phyloP scores from a whole-genome alignment of 2,888 invertebrate genomes.

The Orthosia incerta region DNA sequence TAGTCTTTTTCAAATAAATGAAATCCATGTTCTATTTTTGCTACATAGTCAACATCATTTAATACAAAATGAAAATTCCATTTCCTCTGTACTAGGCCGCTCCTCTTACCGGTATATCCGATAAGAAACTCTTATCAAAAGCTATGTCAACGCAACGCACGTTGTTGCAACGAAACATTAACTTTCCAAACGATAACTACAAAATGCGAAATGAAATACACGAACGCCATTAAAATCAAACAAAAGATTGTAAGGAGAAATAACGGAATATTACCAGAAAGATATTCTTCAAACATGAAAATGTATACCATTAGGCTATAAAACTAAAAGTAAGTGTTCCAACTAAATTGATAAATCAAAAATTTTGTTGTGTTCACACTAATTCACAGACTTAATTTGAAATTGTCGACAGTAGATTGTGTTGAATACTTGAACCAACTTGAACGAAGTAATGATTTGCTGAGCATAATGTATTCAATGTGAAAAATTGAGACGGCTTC shows the following conservation, averaged over 20 bases:
- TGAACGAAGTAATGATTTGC: slow-evolving; percentile 6
- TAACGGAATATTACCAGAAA: slow-evolving; percentile 17
- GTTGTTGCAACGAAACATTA: slow-evolving; percentile 63
- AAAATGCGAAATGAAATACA: slow-evolving; percentile 50
- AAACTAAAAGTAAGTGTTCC: slow-evolving; percentile 12
- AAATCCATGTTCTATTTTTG: not conserved
- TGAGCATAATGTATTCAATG: slow-evolving; percentile 6
- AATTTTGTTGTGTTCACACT: slow-evolving; percentile 1
- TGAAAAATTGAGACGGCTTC: slow-evolving; percentile 9
- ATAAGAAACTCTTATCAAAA: slow-evolving; percentile 78
- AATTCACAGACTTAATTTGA: slow-evolving; percentile 33
- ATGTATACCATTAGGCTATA: not conserved
- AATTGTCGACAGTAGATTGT: slow-evolving; percentile 19
- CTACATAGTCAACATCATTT: not conserved
- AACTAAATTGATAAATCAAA: slow-evolving; percentile 12
- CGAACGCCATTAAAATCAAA: slow-evolving; percentile 49
- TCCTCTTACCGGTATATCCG: slow-evolving; percentile 56
- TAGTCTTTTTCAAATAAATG: not conserved
- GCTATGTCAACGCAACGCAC: slow-evolving; percentile 55
- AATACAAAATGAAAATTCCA: slow-evolving; percentile 19
- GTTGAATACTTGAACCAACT: slow-evolving; percentile 15
- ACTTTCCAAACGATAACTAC: slow-evolving; percentile 64
- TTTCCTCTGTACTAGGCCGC: slow-evolving; percentile 28
- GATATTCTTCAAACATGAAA: slow-evolving; percentile 9
- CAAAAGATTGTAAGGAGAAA: slow-evolving; percentile 29